Conservation (phyloP, 1,140 invertebrate species). For the Eciton burchellii region DNA sequence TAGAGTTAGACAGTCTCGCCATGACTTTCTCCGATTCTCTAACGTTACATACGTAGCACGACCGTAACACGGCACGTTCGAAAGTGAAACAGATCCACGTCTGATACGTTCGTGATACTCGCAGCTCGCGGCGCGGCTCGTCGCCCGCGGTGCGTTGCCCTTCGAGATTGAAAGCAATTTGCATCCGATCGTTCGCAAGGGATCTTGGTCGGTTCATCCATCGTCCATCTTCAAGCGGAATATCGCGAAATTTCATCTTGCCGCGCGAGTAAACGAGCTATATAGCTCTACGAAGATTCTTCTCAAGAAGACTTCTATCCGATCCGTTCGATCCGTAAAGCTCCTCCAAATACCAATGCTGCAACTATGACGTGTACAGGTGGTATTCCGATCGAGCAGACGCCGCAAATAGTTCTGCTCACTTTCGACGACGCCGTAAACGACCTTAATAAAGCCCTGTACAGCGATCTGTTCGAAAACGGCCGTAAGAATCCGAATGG, state of each 20-base stretch:
- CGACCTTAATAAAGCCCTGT: constrained; percentile 96
- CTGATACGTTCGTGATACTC: constrained; percentile 13
- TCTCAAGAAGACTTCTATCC: too few relatives aligned
- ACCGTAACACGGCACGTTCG: constrained; percentile 69
- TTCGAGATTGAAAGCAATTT: constrained; percentile 68
- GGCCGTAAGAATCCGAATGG: constrained; percentile 97
- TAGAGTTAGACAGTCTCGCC: constrained; percentile 55
- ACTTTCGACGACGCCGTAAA: constrained; percentile 98
- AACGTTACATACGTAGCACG: constrained; percentile 77
- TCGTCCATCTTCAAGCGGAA: background rate
- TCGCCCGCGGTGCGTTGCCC: constrained; percentile 26
- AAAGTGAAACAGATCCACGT: constrained; percentile 80
- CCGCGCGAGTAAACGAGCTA: background rate
- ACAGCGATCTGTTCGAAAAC: constrained; percentile 95
- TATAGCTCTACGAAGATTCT: background rate
- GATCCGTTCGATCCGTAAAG: background rate
- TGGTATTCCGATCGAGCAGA: constrained; percentile 91
- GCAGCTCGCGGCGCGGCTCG: constrained; percentile 17
- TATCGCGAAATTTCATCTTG: constrained; percentile 2
- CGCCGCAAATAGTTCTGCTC: constrained; percentile 96
- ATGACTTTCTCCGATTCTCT: constrained; percentile 82
- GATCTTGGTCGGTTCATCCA: background rate
- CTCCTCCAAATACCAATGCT: constrained; percentile 3
- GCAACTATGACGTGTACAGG: constrained; percentile 84
- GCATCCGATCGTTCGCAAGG: background rate